Evolutionary conservation across 2,888 invertebrate genomes (phyloP).

Genomic region (Acanthosepion pharaonis): DNA sequence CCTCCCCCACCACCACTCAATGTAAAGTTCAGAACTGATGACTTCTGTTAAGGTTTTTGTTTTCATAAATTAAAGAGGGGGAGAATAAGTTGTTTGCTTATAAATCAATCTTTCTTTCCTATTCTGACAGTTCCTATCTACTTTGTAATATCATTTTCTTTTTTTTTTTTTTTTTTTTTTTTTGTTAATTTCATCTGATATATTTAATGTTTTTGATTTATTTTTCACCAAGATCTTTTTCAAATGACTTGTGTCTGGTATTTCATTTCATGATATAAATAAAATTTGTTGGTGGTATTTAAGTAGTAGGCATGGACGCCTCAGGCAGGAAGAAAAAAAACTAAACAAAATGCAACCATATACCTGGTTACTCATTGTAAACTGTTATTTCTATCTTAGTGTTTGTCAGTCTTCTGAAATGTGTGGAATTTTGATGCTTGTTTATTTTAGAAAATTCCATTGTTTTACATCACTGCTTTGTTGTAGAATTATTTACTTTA

Average conservation of each 20-base stretch:
- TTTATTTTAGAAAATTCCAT: not conserved
- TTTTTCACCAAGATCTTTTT: not conserved
- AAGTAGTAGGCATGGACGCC: not conserved
- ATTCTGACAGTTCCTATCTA: not conserved
- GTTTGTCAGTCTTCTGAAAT: not conserved
- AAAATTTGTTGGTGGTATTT: not conserved
- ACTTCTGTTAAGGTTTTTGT: too few species aligned
- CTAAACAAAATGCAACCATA: not conserved
- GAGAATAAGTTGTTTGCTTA: not conserved
- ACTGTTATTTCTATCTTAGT: not conserved
- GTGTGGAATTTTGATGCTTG: not conserved
- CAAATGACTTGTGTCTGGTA: not conserved
- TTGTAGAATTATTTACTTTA: not conserved
- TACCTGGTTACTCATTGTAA: not conserved
- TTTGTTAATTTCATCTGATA: not conserved
- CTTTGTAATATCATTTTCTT: too few species aligned
- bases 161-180: not conserved
- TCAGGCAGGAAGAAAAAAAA: not conserved
- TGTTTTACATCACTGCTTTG: not conserved
- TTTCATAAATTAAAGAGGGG: too few species aligned
- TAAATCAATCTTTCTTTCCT: conserved; percentile 14
- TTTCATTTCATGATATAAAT: conserved; percentile 18
- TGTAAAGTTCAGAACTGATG: too few species aligned
- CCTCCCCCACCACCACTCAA: too few species aligned
- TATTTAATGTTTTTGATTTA: not conserved